Evolutionary conservation across 2,797 vertebrate genomes (phyloP), one percentile per base, ranked within the genome.

Genomic region (Numenius phaeopus): DNA sequence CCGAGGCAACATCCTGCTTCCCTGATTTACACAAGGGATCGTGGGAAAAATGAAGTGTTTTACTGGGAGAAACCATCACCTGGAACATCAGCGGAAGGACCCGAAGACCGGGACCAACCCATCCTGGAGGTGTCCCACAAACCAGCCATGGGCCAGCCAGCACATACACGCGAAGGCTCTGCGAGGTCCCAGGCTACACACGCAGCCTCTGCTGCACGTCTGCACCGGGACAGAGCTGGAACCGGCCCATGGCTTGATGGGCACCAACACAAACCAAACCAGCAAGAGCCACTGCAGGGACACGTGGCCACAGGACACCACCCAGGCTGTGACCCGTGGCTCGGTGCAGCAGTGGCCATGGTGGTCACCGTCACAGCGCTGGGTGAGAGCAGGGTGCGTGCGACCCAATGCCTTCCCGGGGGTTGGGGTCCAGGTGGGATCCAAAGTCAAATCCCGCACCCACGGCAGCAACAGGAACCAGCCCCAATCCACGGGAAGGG

Each of bases 1-100:
- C 94, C 52, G 70, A 96, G 66, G 92, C 40, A 92, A 96, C 96
- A 91, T 90, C 97, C 97, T 95, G 96, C 95, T 95, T 95, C 97
- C 94, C 96, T 96, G 95, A 97, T 96, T 96, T 96, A 95, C 37
- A 47, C 96, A 97, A 97, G 96, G 97, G 97, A 97, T 96, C 54
- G 50, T 58, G 96, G 24, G 90, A 95, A 97, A 95, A 97, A 92
- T 5, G 20, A 89, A 50, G 46, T 34, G 80, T 57, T 91, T 82
- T 32, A 55, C 81, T 7, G 17, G 80, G 66, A 71, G 14, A 46
- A 85, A 57, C 34, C 55, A 57, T 5, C 44, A 3, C 70, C 50
- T 55, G 94, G 89, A 92, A 62, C 6, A 54, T 26, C 96, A 77
- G 90, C 22, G 6, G 69, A 81, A 58, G 83, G 95, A 44, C 70